Percentiles rank a stretch among this genome's conserved stretches.
Evolutionary conservation across 2,888 invertebrate species (phyloP).

Genomic region (Schizotus pectinicornis): DNA sequence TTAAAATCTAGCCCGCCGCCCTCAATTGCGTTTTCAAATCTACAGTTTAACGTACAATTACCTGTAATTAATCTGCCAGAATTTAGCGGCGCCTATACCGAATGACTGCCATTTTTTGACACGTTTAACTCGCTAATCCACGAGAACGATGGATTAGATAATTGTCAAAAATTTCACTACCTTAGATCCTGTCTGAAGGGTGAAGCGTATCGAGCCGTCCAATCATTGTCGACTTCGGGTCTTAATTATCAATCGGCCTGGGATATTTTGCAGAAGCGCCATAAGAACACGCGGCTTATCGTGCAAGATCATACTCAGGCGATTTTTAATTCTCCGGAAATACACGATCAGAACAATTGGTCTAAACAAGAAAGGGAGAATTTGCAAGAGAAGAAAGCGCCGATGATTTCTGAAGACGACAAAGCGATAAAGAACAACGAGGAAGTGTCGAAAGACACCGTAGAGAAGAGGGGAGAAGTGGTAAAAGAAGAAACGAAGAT

Average conservation of each 20-base stretch:
- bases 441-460: too few relatives aligned
- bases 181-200: slow-evolving; percentile 1
- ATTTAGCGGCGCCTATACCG: not conserved
- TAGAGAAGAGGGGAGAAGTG: too few relatives aligned
- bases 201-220: slow-evolving; percentile 1
- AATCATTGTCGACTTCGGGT: not conserved
- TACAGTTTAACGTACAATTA: too few relatives aligned
- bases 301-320: slow-evolving; percentile 6
- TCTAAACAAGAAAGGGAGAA: too few relatives aligned
- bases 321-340: too few relatives aligned
- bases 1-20: too few relatives aligned
- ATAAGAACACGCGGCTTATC: slow-evolving; percentile 5
- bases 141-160: not conserved
- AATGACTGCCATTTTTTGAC: not conserved
- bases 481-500: too few relatives aligned
- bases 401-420: too few relatives aligned
- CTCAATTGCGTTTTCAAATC: too few relatives aligned
- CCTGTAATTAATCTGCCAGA: not conserved
- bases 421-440: too few relatives aligned
- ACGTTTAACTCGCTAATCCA: not conserved
- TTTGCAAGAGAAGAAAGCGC: too few relatives aligned
- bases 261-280: not conserved
- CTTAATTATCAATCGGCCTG: slow-evolving; percentile 5
- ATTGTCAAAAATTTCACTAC: slow-evolving; percentile 6
- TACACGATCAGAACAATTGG: too few relatives aligned